These are phyloP conservation scores for Subacronicta megacephala DNA, from an alignment of 2,888 invertebrate species.

Conservation along the genomic window DNA sequence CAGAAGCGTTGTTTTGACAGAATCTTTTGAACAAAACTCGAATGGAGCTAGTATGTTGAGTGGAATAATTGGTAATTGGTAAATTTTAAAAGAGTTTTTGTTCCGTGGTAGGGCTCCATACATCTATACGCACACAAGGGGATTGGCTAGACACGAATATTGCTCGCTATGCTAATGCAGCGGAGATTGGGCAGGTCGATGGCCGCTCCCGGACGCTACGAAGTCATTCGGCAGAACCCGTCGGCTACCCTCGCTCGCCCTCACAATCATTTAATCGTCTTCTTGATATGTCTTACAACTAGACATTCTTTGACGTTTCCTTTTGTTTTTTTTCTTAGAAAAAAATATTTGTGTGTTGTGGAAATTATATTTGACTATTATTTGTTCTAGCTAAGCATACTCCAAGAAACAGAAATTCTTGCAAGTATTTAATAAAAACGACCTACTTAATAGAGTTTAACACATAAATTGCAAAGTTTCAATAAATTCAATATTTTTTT, in stretches of 20 bases:
- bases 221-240: conserved; percentile 87
- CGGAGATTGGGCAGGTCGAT: conserved; percentile 90
- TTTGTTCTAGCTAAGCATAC: background rate
- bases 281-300: conserved; percentile 41
- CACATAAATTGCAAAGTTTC: background rate
- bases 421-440: conserved; percentile 7
- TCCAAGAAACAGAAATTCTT: too few relatives aligned
- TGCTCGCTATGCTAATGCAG: conserved; percentile 90
- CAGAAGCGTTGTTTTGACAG: background rate
- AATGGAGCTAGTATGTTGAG: background rate
- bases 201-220: conserved; percentile 88
- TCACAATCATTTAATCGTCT: conserved; percentile 63
- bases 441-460: conserved; percentile 15
- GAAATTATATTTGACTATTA: background rate
- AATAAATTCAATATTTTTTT: background rate
- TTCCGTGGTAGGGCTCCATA: conserved; percentile 46
- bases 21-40: conserved; percentile 4
- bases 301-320: conserved; percentile 37
- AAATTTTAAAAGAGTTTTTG: conserved; percentile 32
- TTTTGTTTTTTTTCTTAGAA: conserved; percentile 21
- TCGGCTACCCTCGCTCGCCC: conserved; percentile 81
- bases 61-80: conserved; percentile 5
- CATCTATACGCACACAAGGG: conserved; percentile 69
- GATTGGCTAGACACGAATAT: conserved; percentile 84
- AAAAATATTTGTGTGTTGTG: background rate